phyloP scores from a whole-genome alignment of 2,113 vertebrate genomes.

The Australoheros scitulus region DNA sequence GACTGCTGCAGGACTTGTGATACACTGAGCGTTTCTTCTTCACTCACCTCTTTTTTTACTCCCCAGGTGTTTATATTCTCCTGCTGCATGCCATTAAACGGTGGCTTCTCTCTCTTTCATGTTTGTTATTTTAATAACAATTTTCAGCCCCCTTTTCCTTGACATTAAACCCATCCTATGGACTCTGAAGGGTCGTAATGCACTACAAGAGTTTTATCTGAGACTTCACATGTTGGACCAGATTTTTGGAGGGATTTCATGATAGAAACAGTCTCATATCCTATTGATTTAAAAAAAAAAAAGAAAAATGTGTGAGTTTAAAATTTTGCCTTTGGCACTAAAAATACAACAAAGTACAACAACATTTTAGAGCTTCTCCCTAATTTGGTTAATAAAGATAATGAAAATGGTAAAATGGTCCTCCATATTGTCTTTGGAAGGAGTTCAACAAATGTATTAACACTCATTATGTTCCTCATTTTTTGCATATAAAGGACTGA shows the following conservation, averaged over 20 bases:
- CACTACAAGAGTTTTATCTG: not conserved
- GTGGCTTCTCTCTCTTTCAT: not conserved
- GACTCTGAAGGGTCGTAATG: not conserved
- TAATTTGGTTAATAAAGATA: not conserved
- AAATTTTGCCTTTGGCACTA: not conserved
- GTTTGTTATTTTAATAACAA: not conserved
- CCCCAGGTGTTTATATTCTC: not conserved
- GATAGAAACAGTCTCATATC: not conserved
- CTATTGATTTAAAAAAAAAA: not conserved
- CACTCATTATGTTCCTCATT: not conserved
- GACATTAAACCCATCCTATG: not conserved
- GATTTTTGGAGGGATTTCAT: not conserved
- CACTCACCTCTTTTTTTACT: not conserved
- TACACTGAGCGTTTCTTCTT: not conserved
- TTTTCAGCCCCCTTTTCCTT: not conserved
- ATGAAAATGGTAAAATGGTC: not conserved
- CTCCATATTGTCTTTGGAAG: too few species aligned
- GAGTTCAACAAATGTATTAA: not conserved
- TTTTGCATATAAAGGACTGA: not conserved
- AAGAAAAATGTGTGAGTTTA: not conserved
- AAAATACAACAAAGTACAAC: too few species aligned
- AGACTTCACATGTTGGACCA: not conserved
- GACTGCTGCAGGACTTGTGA: not conserved
- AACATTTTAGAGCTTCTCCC: not conserved
- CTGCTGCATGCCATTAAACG: not conserved